phyloP scores from a whole-genome alignment of 2,113 vertebrate genomes.

The Gasterosteus nipponicus region DNA sequence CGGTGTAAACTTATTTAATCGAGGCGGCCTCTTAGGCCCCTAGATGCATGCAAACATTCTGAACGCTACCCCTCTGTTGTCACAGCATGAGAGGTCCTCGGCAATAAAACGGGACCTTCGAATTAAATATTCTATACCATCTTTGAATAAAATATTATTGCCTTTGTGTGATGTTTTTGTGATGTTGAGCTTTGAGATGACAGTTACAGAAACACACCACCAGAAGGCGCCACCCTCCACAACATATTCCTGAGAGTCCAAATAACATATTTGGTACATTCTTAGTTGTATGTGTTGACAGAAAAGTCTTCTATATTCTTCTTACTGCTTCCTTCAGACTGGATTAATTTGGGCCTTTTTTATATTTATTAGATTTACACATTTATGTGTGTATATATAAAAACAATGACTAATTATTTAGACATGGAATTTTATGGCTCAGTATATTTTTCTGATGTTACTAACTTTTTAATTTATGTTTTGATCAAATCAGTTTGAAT shows the following conservation, averaged over 20 bases:
- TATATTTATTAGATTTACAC: not conserved
- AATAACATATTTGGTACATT: conserved; percentile 8
- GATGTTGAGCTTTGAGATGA: not conserved
- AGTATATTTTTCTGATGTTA: not conserved
- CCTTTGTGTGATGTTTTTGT: conserved; percentile 62
- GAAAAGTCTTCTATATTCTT: not conserved
- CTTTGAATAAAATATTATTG: conserved; percentile 79
- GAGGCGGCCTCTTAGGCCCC: conserved; percentile 35
- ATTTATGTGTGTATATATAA: not conserved
- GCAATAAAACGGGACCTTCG: conserved; percentile 42
- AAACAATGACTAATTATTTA: not conserved
- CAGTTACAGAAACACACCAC: conserved; percentile 38
- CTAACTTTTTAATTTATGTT: not conserved
- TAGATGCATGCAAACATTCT: conserved; percentile 77
- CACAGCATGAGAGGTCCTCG: conserved; percentile 67
- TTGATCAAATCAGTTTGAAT: not conserved
- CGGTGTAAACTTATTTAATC: conserved; percentile 49
- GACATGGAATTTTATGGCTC: not conserved
- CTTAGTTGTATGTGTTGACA: not conserved
- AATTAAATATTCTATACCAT: conserved; percentile 68
- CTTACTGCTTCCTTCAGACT: not conserved
- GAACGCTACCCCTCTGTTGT: conserved; percentile 54
- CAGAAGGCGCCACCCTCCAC: conserved; percentile 39
- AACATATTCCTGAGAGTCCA: not conserved
- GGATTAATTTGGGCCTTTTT: not conserved